A percentile compares a stretch with the other conserved stretches of the same genome.
phyloP scores from a whole-genome alignment of 2,888 invertebrate genomes.

The Rotaria sp. region DNA sequence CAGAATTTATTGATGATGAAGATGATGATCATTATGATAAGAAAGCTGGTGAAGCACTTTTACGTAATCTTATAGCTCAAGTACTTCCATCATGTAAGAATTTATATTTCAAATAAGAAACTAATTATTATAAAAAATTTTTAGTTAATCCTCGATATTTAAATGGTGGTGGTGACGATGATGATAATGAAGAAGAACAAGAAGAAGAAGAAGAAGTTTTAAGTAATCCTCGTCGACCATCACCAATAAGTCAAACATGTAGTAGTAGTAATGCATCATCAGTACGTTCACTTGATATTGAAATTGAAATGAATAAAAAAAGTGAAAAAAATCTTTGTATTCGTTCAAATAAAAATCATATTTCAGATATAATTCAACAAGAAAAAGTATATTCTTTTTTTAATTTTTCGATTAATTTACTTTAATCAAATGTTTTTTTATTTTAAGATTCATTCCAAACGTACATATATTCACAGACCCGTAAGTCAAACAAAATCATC shows the following conservation, averaged over 20 bases:
- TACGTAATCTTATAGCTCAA: not conserved
- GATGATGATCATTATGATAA: conserved; percentile 20
- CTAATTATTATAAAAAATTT: too few relatives aligned
- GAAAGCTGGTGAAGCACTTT: not conserved
- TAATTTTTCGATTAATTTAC: too few relatives aligned
- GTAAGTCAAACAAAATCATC: not conserved
- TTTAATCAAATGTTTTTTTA: too few relatives aligned
- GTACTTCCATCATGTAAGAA: conserved; percentile 5
- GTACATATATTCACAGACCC: not conserved
- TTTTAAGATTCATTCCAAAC: not conserved
- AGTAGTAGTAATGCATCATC: conserved; percentile 27
- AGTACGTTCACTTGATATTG: not conserved
- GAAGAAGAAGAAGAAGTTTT: not conserved
- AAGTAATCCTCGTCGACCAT: conserved; percentile 5
- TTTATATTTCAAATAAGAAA: too few relatives aligned
- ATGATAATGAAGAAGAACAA: not conserved
- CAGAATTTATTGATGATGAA: not conserved
- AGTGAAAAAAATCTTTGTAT: not conserved
- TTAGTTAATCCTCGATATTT: not conserved
- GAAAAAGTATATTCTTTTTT: not conserved
- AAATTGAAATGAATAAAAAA: not conserved
- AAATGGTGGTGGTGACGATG: not conserved
- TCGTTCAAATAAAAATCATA: not conserved
- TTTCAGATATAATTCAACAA: conserved; percentile 5
- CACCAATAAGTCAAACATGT: not conserved